A percentile compares a stretch with the other conserved stretches of the same genome.
Evolutionary conservation across 2,113 vertebrate species (phyloP).

Genomic region (Corapipo altera): DNA sequence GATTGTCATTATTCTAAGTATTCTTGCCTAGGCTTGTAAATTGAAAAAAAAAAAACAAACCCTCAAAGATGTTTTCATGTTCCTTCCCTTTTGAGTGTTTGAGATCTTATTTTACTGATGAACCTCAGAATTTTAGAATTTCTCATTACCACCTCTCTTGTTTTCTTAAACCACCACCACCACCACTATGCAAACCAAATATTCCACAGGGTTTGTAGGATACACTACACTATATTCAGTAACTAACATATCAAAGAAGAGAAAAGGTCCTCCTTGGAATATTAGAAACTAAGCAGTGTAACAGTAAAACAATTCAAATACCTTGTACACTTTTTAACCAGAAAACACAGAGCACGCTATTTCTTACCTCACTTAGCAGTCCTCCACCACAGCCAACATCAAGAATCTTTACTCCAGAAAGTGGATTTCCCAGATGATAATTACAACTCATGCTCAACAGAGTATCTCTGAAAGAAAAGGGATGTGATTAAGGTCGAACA

Average conservation of each 20-base stretch:
- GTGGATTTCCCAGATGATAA: slow-evolving; percentile 81
- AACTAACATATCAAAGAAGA: not conserved
- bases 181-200: not conserved
- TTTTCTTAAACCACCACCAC: not conserved
- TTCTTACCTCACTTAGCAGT: slow-evolving; percentile 87
- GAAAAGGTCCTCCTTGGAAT: not conserved
- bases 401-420: slow-evolving; percentile 84
- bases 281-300: not conserved
- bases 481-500: not conserved
- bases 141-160: not conserved
- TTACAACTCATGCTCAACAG: slow-evolving; percentile 79
- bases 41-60: too few species aligned
- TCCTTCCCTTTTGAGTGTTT: not conserved
- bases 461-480: slow-evolving; percentile 83
- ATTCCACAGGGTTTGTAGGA: not conserved
- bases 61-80: not conserved
- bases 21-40: not conserved
- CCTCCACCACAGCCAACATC: slow-evolving; percentile 96
- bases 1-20: not conserved
- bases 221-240: not conserved
- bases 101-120: not conserved
- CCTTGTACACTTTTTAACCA: not conserved
- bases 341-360: not conserved
- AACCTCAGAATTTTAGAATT: not conserved
- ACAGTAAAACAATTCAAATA: not conserved